A percentile compares a stretch with the other conserved stretches of the same genome.
Conservation (phyloP, 2,113 vertebrate species). For the Melanostigma gelatinosum region DNA sequence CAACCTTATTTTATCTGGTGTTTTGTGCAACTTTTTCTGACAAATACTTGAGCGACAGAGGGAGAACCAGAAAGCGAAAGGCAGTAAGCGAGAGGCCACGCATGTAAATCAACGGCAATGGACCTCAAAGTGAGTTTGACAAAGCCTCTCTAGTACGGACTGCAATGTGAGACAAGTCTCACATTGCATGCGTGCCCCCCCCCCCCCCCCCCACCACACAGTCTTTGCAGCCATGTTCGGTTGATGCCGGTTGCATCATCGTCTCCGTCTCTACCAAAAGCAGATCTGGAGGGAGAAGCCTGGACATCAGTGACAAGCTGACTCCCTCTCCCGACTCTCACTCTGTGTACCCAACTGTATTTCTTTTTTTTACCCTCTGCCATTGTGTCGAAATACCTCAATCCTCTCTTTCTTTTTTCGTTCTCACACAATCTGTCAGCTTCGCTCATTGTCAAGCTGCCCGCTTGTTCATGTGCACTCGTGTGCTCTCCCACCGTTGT, state of each 20-base stretch:
- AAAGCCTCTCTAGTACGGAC: slow-evolving; percentile 11
- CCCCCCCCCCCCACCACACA: no score
- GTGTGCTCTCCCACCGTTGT: slow-evolving; percentile 39
- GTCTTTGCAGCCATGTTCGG: slow-evolving; percentile 32
- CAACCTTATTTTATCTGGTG: neutral
- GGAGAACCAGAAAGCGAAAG: neutral
- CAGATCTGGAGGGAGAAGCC: slow-evolving; percentile 31
- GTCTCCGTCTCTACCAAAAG: slow-evolving; percentile 24
- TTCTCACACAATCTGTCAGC: slow-evolving; percentile 67
- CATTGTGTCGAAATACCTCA: slow-evolving; percentile 52
- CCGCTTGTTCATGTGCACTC: slow-evolving; percentile 50
- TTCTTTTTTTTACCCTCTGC: slow-evolving; percentile 14
- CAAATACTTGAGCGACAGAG: slow-evolving; percentile 6
- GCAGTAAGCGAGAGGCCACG: slow-evolving; percentile 7
- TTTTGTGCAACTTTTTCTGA: slow-evolving; percentile 15
- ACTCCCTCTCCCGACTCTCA: slow-evolving; percentile 40
- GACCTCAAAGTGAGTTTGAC: slow-evolving; percentile 40
- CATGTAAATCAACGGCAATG: slow-evolving; percentile 35
- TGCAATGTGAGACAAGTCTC: slow-evolving; percentile 25
- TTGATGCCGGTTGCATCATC: slow-evolving; percentile 20
- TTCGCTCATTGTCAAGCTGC: slow-evolving; percentile 60
- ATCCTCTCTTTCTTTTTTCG: slow-evolving; percentile 41
- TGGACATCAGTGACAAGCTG: slow-evolving; percentile 67
- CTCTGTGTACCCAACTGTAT: slow-evolving; percentile 35
- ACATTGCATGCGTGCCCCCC: slow-evolving; percentile 32